Percentiles rank a stretch among this genome's conserved stretches.
Conservation (phyloP, 2,888 invertebrate genomes). For the Amorpha juglandis region DNA sequence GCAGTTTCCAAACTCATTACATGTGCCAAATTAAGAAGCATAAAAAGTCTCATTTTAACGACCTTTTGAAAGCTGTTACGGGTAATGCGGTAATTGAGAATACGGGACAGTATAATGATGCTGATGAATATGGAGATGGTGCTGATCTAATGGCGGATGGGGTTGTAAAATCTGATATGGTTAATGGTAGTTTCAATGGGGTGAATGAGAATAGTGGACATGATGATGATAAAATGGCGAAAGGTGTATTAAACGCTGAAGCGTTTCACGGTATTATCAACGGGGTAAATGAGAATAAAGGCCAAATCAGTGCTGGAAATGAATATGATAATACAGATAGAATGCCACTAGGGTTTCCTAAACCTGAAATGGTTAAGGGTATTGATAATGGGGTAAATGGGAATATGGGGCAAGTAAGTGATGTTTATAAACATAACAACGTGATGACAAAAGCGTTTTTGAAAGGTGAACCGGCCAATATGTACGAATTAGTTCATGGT, state of each 20-base stretch:
- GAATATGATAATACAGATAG: no score
- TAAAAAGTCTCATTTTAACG: slow-evolving; percentile 44
- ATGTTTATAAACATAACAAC: neutral
- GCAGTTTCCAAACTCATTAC: slow-evolving; percentile 57
- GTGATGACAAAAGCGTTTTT: neutral
- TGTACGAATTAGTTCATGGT: neutral
- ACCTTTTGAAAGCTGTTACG: slow-evolving; percentile 23
- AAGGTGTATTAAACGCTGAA: neutral
- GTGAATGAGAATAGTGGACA: neutral
- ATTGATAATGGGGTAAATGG: neutral
- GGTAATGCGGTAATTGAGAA: neutral
- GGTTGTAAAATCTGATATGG: neutral
- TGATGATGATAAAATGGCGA: neutral
- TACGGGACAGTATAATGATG: no score
- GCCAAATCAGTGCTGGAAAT: neutral
- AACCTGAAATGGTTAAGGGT: neutral
- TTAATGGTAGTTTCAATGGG: neutral
- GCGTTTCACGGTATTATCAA: neutral
- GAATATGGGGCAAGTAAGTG: neutral
- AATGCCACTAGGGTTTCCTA: no score
- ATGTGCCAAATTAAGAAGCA: slow-evolving; percentile 64
- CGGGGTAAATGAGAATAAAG: neutral
- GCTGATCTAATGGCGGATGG: neutral
- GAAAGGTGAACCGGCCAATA: neutral
- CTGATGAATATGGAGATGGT: neutral